These are phyloP conservation scores for Larimichthys crocea DNA, from an alignment of 2,113 vertebrate genomes.

Conservation along the genomic window DNA sequence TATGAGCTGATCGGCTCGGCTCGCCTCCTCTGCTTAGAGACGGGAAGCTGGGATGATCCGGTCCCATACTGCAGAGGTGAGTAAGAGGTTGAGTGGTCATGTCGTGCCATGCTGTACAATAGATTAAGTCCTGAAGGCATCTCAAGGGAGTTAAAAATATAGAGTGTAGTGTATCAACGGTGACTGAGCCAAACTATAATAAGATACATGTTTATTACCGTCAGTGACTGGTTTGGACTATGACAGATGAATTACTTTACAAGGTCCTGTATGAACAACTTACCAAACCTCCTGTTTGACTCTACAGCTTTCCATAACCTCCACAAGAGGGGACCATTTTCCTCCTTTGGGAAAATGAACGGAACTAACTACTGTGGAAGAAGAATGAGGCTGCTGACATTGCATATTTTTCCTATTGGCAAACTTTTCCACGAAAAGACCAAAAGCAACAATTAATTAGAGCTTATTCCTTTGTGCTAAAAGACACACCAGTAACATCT, in stretches of 20 bases:
- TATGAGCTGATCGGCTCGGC: constrained; percentile 85
- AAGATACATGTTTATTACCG: neutral
- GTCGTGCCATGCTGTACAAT: neutral
- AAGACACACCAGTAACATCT: neutral
- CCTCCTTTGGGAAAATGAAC: neutral
- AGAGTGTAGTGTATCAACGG: neutral
- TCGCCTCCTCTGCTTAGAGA: constrained; percentile 86
- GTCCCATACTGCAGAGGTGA: constrained; percentile 91
- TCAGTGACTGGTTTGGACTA: neutral
- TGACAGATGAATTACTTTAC: neutral
- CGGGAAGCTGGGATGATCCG: constrained; percentile 86
- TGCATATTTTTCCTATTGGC: neutral
- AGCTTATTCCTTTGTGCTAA: neutral
- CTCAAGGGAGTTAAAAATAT: neutral
- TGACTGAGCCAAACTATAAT: neutral
- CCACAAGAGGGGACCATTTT: constrained; percentile 4
- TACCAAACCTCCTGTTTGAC: neutral
- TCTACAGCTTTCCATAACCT: neutral
- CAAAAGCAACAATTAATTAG: neutral
- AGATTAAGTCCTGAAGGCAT: neutral
- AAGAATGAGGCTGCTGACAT: neutral
- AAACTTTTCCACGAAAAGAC: neutral
- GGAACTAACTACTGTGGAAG: neutral
- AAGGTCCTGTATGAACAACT: neutral
- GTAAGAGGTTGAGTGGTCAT: constrained; percentile 72